Evolutionary conservation across 2,797 vertebrate genomes (phyloP).

Genomic region (Rhinichthys osculus): DNA sequence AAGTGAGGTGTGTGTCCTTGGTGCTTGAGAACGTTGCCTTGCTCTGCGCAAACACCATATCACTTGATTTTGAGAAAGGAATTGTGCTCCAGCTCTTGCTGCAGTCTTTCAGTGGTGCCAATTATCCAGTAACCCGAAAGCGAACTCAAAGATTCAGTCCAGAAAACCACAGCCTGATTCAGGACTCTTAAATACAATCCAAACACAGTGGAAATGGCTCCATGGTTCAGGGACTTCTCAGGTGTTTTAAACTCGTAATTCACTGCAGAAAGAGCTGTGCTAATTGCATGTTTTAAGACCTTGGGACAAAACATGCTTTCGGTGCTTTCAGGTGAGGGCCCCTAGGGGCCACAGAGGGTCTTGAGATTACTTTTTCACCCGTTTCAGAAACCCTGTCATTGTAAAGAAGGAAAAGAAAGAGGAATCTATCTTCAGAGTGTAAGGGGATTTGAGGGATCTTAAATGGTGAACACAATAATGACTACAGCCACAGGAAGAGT

Average conservation of each 20-base stretch:
- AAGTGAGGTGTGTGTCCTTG: conserved; percentile 56
- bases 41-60: conserved; percentile 44
- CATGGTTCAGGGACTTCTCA: neutral
- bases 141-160: conserved; percentile 8
- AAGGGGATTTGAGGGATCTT: conserved; percentile 44
- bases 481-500: conserved; percentile 38
- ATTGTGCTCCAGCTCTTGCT: conserved; percentile 21
- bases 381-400: conserved; percentile 23
- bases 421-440: conserved; percentile 25
- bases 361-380: neutral
- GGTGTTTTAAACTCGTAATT: neutral
- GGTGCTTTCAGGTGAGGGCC: conserved; percentile 1
- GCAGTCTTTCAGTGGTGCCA: conserved; percentile 47
- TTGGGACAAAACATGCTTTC: neutral
- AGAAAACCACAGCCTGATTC: conserved; percentile 20
- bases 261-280: neutral
- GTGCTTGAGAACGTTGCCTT: conserved; percentile 41
- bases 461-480: conserved; percentile 55
- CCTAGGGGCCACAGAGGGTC: neutral
- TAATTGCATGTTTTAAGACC: conserved; percentile 21
- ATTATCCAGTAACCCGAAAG: conserved; percentile 46
- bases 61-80: conserved; percentile 29
- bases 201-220: neutral
- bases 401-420: conserved; percentile 23
- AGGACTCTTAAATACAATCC: neutral